These are phyloP conservation scores for Chalcosyrphus nemorum DNA, from an alignment of 2,888 invertebrate species.

Conservation along the genomic window DNA sequence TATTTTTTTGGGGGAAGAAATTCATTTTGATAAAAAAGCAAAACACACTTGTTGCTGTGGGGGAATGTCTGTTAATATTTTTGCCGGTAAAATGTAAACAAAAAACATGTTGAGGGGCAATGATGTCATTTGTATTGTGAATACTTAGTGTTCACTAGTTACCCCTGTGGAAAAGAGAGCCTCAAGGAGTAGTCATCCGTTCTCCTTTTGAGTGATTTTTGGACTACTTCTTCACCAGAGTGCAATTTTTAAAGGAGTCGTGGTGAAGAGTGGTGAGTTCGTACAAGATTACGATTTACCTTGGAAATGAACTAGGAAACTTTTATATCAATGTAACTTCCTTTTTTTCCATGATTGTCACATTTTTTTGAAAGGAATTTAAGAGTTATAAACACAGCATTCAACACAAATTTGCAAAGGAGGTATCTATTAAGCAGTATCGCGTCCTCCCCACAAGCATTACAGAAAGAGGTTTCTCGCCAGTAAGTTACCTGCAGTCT, in stretches of 20 bases:
- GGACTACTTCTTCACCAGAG: neutral
- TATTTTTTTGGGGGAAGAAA: neutral
- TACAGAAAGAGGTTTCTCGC: no score
- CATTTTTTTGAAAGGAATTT: no score
- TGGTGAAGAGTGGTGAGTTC: neutral
- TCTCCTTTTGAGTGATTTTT: neutral
- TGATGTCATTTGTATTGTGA: neutral
- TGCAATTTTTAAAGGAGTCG: neutral
- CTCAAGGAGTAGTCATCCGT: neutral
- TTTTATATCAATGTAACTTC: no score
- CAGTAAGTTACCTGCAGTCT: no score
- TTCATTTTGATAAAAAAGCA: slow-evolving; percentile 1
- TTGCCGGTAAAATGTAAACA: slow-evolving; percentile 54
- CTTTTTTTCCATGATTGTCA: no score
- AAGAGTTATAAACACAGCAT: no score
- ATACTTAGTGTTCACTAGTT: neutral
- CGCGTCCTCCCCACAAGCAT: no score
- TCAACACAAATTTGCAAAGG: no score
- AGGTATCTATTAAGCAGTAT: no score
- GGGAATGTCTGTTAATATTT: neutral
- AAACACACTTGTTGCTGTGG: slow-evolving; percentile 64
- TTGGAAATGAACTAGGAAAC: neutral
- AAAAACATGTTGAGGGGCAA: slow-evolving; percentile 12
- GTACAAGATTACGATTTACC: neutral
- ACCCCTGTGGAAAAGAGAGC: neutral